Percentiles rank a stretch among this genome's conserved stretches.
Conservation (phyloP, 2,888 invertebrate genomes). For the Dendrolimus pini region DNA sequence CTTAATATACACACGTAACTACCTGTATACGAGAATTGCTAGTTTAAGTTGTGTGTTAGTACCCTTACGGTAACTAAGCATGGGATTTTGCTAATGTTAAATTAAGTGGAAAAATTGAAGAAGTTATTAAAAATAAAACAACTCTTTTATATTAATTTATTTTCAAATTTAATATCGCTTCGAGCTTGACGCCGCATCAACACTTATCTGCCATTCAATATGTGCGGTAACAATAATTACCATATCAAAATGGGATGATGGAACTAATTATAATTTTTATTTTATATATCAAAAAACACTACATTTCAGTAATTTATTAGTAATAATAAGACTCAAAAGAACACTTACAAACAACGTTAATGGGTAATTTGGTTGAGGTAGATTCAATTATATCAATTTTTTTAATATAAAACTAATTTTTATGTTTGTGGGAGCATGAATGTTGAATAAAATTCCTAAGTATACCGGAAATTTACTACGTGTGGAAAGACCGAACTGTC, state of each 20-base stretch:
- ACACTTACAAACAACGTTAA: constrained; percentile 71
- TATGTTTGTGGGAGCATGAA: constrained; percentile 27
- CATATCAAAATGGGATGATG: constrained; percentile 70
- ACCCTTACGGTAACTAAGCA: no score
- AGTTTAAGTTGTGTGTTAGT: no score
- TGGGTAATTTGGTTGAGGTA: constrained; percentile 75
- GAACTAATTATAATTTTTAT: constrained; percentile 60
- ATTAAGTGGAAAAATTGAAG: no score
- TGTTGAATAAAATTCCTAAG: not conserved
- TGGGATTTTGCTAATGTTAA: no score
- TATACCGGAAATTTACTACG: no score
- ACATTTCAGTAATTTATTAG: constrained; percentile 61
- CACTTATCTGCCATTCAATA: constrained; percentile 62
- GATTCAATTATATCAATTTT: constrained; percentile 55
- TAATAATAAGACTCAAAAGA: constrained; percentile 71
- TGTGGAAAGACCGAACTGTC: no score
- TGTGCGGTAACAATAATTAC: constrained; percentile 69
- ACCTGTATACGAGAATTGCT: no score
- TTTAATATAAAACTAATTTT: constrained; percentile 35
- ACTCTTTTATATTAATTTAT: constrained; percentile 14
- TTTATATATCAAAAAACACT: constrained; percentile 55
- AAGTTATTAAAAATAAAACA: constrained; percentile 1
- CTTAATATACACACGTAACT: no score
- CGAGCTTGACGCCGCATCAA: constrained; percentile 55
- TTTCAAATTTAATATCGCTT: constrained; percentile 60